Evolutionary conservation across 2,888 invertebrate species (phyloP), one percentile per base, ranked within the genome.

Genomic region (Pherbina coryleti): DNA sequence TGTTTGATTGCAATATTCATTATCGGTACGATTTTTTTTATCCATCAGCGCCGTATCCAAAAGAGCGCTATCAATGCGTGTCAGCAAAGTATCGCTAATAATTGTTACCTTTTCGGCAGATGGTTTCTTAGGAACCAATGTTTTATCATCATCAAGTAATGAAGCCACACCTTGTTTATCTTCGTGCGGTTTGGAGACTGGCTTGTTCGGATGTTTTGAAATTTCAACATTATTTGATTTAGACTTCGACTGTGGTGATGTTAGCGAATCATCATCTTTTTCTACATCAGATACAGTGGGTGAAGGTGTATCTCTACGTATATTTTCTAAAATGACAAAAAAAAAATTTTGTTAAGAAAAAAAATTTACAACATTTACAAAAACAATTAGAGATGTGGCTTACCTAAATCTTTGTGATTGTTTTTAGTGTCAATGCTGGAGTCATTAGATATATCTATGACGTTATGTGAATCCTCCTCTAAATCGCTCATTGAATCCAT

Each of bases 391-490:
- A n/a, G 31, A 55, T 31, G 72, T 31, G 60, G 76, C 80, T 53
- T 77, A 82, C 82, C 81, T 44, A 83, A 77, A 53, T 81, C 77
- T 53, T 76, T 76, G 31, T 14, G 22, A 55, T 71, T 71, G 37
- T 19, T 22, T 72, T 72, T 78, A 66, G 57, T 71, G 31, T 81
- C 78, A 70, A 76, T 75, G 78, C 80, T 82, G 19, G 83, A 83
- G 71, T 82, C 83, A 69, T 82, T 83, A 8, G 83, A 83, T 72
- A 83, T 75, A 57, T 83, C 83, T n/a, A 83, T 83, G 49, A 82
- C 62, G 75, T 82, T 76, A 0, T 71, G 60, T 31, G 67, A 51
- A 49, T 73, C 79, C 2, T 78, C 80, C 37, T 79, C 81, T 57
- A 81, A 79, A 72, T 83, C 81, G 57, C 80, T 82, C 7, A 81